A percentile compares a stretch with the other conserved stretches of the same genome.
phyloP scores from a whole-genome alignment of 2,888 invertebrate species.

The Torymus texanus region DNA sequence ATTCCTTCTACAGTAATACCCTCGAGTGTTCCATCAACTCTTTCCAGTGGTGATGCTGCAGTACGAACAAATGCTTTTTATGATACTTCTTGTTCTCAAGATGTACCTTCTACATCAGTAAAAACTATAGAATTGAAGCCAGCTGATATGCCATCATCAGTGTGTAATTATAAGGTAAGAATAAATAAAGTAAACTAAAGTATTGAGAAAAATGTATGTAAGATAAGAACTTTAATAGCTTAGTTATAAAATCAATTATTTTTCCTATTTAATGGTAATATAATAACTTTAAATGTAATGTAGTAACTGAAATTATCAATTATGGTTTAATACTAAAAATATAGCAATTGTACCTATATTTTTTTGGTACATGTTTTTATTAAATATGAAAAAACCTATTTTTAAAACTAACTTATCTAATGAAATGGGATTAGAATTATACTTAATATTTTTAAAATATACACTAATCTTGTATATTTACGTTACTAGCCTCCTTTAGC shows the following conservation, averaged over 20 bases:
- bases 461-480: background rate
- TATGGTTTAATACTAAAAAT: no score
- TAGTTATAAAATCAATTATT: background rate
- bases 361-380: background rate
- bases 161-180: constrained; percentile 60
- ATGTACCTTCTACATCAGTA: constrained; percentile 34
- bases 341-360: no score
- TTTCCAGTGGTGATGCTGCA: constrained; percentile 57
- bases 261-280: background rate
- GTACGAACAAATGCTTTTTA: constrained; percentile 68
- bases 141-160: constrained; percentile 58
- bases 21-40: constrained; percentile 57
- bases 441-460: background rate
- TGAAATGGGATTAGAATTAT: constrained; percentile 9
- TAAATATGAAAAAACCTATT: background rate
- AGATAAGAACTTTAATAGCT: background rate
- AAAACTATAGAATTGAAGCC: constrained; percentile 58
- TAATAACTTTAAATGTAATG: no score
- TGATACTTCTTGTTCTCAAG: constrained; percentile 60
- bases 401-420: constrained; percentile 2
- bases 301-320: no score
- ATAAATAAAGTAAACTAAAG: no score
- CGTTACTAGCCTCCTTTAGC: constrained; percentile 67
- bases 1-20: constrained; percentile 57
- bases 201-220: no score